Evolutionary conservation across 1,140 invertebrate genomes (phyloP).

Genomic region (Drosophila guanche): DNA sequence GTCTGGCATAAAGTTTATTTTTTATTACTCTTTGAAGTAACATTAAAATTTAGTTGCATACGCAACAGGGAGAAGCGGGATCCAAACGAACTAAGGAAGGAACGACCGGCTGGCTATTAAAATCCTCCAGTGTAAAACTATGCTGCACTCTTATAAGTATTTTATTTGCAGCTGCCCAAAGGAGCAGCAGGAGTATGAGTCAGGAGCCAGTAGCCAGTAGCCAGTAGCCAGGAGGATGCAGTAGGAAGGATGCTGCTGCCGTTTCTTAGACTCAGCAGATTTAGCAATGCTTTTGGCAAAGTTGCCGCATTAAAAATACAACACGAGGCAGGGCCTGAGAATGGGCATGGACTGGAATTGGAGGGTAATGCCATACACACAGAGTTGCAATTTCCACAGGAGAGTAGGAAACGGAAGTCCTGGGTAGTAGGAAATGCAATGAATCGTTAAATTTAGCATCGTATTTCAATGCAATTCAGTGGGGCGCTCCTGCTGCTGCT

Average conservation of each 20-base stretch:
- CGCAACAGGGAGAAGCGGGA: slow-evolving; percentile 34
- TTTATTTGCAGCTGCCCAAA: slow-evolving; percentile 63
- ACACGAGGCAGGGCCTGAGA: slow-evolving; percentile 31
- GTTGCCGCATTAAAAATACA: slow-evolving; percentile 80
- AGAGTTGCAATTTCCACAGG: slow-evolving; percentile 71
- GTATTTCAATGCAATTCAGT: slow-evolving; percentile 80
- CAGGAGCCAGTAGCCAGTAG: background rate
- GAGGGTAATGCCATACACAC: slow-evolving; percentile 36
- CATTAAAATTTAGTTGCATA: slow-evolving; percentile 80
- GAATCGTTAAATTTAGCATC: slow-evolving; percentile 82
- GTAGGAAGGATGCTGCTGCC: slow-evolving; percentile 31
- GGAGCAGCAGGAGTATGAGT: background rate
- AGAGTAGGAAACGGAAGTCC: slow-evolving; percentile 49
- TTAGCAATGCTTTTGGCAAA: slow-evolving; percentile 78
- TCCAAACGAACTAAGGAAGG: background rate
- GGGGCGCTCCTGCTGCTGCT: slow-evolving; percentile 54
- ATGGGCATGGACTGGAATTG: background rate
- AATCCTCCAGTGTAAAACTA: slow-evolving; percentile 57
- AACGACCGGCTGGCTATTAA: slow-evolving; percentile 25
- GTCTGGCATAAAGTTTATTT: slow-evolving; percentile 76
- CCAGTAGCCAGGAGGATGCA: slow-evolving; percentile 5
- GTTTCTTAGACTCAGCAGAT: slow-evolving; percentile 79
- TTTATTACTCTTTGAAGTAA: slow-evolving; percentile 81
- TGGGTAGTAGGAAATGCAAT: slow-evolving; percentile 65
- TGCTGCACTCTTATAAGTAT: slow-evolving; percentile 74